Percentiles rank a stretch among this genome's conserved stretches.
These are phyloP conservation scores for Heterotilapia buettikoferi DNA, from an alignment of 2,113 vertebrate species.

Conservation along the genomic window DNA sequence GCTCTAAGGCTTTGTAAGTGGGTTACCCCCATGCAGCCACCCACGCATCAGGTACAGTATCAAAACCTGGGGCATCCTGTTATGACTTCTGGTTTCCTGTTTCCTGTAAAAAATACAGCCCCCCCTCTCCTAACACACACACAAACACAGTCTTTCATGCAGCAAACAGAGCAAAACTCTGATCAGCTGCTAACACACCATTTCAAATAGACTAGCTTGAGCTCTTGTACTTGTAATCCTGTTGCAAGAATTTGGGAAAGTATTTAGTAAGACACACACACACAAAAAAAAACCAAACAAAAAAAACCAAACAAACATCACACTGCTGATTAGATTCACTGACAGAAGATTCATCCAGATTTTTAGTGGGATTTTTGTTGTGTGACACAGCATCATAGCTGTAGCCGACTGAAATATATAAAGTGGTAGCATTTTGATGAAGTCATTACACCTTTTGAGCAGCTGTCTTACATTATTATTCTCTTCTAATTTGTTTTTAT, in stretches of 20 bases:
- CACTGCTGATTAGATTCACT: neutral
- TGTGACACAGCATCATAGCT: neutral
- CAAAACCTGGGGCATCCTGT: conserved; percentile 71
- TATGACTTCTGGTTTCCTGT: conserved; percentile 74
- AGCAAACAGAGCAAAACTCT: conserved; percentile 1
- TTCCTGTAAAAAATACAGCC: conserved; percentile 59
- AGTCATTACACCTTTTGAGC: conserved; percentile 7
- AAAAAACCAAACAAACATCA: neutral
- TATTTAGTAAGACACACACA: neutral
- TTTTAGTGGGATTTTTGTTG: neutral
- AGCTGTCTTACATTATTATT: conserved; percentile 31
- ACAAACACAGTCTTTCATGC: conserved; percentile 15
- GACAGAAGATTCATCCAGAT: neutral
- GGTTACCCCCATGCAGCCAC: conserved; percentile 66
- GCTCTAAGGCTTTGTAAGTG: conserved; percentile 40
- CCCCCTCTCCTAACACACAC: neutral
- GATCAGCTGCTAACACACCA: conserved; percentile 12
- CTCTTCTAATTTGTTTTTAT: conserved; percentile 45
- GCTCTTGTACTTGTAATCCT: neutral
- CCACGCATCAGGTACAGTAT: conserved; percentile 74
- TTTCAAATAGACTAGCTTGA: neutral
- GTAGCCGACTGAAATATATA: neutral
- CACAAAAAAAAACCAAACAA: neutral
- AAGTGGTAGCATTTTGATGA: neutral
- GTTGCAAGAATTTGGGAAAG: neutral